These are phyloP conservation scores for Sussaba pulchella DNA, from an alignment of 2,888 invertebrate species.

Conservation along the genomic window DNA sequence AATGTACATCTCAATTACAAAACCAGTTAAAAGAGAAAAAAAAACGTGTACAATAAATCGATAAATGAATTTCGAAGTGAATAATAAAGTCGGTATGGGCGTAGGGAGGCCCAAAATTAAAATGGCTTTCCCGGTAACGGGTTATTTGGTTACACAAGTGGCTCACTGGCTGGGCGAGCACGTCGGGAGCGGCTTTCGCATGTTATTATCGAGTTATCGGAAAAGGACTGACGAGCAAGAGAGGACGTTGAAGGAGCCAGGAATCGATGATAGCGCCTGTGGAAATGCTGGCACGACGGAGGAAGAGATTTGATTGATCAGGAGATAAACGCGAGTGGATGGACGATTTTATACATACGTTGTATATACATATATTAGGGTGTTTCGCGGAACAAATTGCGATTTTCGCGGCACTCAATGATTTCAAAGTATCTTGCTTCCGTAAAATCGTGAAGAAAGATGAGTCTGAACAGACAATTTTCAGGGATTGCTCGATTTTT, in stretches of 20 bases:
- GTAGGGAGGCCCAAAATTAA: slow-evolving; percentile 75
- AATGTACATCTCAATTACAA: no score
- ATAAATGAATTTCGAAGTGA: background rate
- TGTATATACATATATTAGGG: background rate
- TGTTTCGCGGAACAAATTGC: background rate
- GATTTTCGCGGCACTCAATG: no score
- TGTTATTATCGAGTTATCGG: slow-evolving; percentile 82
- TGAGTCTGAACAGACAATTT: no score
- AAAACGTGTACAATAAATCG: background rate
- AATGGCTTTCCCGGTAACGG: slow-evolving; percentile 82
- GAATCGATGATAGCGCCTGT: slow-evolving; percentile 28
- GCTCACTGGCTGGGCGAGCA: slow-evolving; percentile 81
- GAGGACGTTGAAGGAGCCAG: slow-evolving; percentile 55
- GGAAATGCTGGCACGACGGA: slow-evolving; percentile 25
- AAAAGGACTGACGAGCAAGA: slow-evolving; percentile 70
- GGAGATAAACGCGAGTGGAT: slow-evolving; percentile 31
- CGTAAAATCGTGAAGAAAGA: no score
- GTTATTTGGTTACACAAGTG: slow-evolving; percentile 82
- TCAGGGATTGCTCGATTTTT: no score
- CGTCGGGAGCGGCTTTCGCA: slow-evolving; percentile 81
- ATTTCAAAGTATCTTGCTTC: no score
- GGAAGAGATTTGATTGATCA: slow-evolving; percentile 30
- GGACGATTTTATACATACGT: slow-evolving; percentile 46
- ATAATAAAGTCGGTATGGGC: background rate
- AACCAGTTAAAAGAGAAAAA: background rate